A percentile compares a stretch with the other conserved stretches of the same genome.
Conservation (phyloP, 2,113 vertebrate genomes). For the Asarcornis scutulata region DNA sequence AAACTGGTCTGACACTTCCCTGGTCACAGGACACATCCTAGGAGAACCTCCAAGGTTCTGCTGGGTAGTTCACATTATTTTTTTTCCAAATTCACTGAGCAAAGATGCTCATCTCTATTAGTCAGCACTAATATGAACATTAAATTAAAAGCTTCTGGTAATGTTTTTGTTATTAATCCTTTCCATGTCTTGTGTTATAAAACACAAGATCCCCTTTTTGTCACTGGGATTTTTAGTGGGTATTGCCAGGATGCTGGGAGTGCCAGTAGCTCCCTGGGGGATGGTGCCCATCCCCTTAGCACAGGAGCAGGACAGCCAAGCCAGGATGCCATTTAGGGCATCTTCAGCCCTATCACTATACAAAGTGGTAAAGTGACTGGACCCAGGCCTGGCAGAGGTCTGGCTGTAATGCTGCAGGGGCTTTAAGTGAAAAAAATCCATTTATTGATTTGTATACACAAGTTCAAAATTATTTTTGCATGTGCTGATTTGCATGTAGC, state of each 20-base stretch:
- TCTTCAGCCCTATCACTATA: neutral
- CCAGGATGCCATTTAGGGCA: neutral
- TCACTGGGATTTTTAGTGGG: neutral
- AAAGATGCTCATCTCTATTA: accelerated
- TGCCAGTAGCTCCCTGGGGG: neutral
- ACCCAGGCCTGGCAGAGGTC: neutral
- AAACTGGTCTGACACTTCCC: neutral
- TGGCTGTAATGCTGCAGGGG: neutral
- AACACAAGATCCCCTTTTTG: neutral
- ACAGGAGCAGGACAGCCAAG: neutral
- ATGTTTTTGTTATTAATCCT: neutral
- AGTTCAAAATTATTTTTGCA: neutral
- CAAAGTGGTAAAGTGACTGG: too few relatives aligned
- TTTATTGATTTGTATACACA: neutral
- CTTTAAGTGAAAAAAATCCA: neutral
- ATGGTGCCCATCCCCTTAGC: neutral
- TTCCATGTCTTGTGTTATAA: neutral
- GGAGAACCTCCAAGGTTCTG: neutral
- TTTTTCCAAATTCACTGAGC: neutral
- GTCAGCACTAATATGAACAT: neutral
- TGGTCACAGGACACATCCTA: neutral
- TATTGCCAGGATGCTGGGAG: neutral
- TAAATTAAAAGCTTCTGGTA: neutral
- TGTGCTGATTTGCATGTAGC: neutral
- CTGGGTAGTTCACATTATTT: neutral